Evolutionary conservation across 2,113 vertebrate genomes (phyloP).

Genomic region (Morone saxatilis): DNA sequence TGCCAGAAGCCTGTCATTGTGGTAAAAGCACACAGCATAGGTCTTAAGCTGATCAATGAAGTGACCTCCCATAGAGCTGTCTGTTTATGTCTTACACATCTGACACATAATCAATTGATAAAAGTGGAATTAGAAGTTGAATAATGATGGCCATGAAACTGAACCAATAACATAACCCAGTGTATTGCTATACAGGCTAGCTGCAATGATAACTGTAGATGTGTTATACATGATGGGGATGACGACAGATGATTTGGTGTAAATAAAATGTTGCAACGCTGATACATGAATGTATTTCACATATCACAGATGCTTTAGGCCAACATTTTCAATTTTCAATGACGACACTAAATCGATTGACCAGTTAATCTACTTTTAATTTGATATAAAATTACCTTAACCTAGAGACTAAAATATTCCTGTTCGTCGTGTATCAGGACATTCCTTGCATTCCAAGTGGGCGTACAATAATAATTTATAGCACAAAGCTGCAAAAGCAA

Average conservation of each 20-base stretch:
- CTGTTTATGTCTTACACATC: conserved; percentile 64
- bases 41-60: conserved; percentile 68
- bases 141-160: conserved; percentile 30
- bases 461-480: no score
- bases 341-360: background rate
- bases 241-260: conserved; percentile 4
- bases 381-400: no score
- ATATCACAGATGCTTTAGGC: background rate
- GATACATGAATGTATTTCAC: conserved; percentile 5
- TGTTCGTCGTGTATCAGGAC: no score
- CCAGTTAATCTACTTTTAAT: no score
- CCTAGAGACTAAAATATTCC: no score
- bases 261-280: background rate
- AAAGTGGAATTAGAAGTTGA: conserved; percentile 68
- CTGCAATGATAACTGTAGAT: conserved; percentile 6
- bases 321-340: conserved; percentile 3
- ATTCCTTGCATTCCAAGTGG: no score
- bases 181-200: background rate
- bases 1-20: conserved; percentile 43
- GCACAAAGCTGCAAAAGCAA: no score
- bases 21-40: conserved; percentile 36
- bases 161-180: conserved; percentile 14
- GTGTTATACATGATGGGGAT: background rate
- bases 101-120: conserved; percentile 78
- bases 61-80: conserved; percentile 70